A percentile compares a stretch with the other conserved stretches of the same genome.
Evolutionary conservation across 2,888 invertebrate genomes (phyloP).

Genomic region (Erebia ligea): DNA sequence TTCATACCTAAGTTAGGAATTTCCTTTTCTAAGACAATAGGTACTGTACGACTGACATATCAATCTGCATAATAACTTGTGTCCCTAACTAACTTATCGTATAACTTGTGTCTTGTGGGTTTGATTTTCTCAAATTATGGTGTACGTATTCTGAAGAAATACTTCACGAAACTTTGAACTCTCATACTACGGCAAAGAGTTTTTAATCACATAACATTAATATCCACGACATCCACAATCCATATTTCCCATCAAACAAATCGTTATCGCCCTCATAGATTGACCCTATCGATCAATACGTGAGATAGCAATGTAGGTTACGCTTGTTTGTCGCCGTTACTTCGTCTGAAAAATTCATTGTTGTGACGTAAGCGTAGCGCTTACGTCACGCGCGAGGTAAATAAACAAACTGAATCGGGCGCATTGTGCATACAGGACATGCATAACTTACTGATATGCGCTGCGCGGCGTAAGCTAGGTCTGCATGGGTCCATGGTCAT

Average conservation of each 20-base stretch:
- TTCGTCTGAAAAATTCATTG: constrained; percentile 19
- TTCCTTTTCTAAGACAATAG: too few species aligned
- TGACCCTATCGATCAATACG: constrained; percentile 10
- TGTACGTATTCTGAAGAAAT: background rate
- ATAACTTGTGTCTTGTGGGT: background rate
- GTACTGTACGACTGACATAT: background rate
- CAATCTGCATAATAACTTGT: background rate
- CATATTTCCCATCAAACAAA: constrained; percentile 54
- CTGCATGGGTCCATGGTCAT: constrained; percentile 25
- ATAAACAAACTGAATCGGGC: constrained; percentile 54
- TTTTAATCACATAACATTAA: constrained; percentile 40
- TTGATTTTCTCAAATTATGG: constrained; percentile 1
- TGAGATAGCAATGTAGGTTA: background rate
- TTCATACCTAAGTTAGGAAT: too few species aligned
- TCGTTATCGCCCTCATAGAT: constrained; percentile 45
- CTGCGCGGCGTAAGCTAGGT: constrained; percentile 46
- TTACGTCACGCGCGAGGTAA: constrained; percentile 38
- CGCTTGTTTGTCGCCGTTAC: constrained; percentile 21
- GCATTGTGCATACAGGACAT: constrained; percentile 67
- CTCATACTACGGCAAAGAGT: constrained; percentile 44
- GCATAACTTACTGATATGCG: constrained; percentile 76
- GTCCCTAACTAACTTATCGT: too few species aligned
- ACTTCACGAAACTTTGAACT: constrained; percentile 33
- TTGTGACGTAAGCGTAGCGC: constrained; percentile 37
- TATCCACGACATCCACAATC: background rate